A percentile compares a stretch with the other conserved stretches of the same genome.
phyloP scores from a whole-genome alignment of 30 jellyfish, hydroid and myxozoan species.

The Turritopsis rubra region DNA sequence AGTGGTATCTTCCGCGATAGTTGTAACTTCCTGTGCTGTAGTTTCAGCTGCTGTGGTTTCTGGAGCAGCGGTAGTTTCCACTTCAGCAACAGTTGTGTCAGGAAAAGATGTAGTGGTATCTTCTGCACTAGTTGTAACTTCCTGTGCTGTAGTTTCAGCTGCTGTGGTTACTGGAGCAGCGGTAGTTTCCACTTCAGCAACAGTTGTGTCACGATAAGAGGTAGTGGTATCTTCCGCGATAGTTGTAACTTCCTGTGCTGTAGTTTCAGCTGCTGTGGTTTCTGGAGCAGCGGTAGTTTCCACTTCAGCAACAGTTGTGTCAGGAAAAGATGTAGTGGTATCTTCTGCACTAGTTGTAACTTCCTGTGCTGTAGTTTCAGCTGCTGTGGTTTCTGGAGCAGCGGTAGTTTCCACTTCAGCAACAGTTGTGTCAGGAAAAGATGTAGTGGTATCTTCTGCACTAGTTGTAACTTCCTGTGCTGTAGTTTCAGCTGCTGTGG shows the following conservation, averaged over 20 bases:
- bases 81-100: background rate
- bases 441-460: background rate
- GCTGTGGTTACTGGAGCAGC: background rate
- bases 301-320: background rate
- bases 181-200: background rate
- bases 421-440: background rate
- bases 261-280: background rate
- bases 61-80: background rate
- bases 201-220: no score
- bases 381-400: background rate
- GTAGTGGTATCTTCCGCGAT: background rate
- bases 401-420: background rate
- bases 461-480: background rate
- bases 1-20: background rate
- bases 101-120: background rate
- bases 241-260: background rate
- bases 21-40: background rate
- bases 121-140: background rate
- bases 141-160: background rate
- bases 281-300: background rate
- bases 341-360: background rate
- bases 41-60: background rate
- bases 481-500: background rate
- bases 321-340: background rate
- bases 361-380: background rate